Base-by-base conservation (phyloP, 2,888 invertebrate species). In the Oligia strigilis region DNA sequence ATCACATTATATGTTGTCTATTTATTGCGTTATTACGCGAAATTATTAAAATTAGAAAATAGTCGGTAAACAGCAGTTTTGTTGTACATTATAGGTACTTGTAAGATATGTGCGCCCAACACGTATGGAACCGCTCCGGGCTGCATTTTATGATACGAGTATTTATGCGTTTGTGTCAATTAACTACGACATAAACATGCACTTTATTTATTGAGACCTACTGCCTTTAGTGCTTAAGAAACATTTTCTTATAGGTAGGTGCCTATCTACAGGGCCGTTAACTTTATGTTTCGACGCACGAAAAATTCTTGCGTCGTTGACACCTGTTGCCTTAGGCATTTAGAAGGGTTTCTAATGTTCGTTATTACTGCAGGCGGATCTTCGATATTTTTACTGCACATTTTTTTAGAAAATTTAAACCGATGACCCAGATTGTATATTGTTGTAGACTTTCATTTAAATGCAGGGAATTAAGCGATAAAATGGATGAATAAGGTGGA, bases 11-110 rank as follows among this genome's bases (percentile, higher is more conserved):
- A 92, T 92, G 92, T 92, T 92, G 91, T 90, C 87, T 92, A 92
- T 93, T 92, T 94, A 95, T 94, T 93, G 91, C 92, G 91, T 92
- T 93, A 94, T 94, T 94, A 94, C 90, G 92, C 89, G 88, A 95
- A 95, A 94, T 94, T 94, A 95, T 94, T 94, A 91, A 93, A 93
- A 94, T 94, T 94, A 94, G 92, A 93, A 93, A 94, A 93, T 93
- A 92, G 91, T 92, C 91, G 89, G 92, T 93, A 93, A 94, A 92
- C 89, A 93, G 92, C 93, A 92, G 93, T 93, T 94, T 92, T 93
- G 92, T 92, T 91, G 87, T 89, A 89, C 90, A 91, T 92, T 90
- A 91, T 90, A 91, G 84, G 81, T 86, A 88, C 90, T 87, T 81
- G 81, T 90, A 87, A 83, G 87, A 89, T 90, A 88, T 90, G 89